Base-by-base conservation (phyloP, 2,113 vertebrate genomes). In the Centrocercus urophasianus region DNA sequence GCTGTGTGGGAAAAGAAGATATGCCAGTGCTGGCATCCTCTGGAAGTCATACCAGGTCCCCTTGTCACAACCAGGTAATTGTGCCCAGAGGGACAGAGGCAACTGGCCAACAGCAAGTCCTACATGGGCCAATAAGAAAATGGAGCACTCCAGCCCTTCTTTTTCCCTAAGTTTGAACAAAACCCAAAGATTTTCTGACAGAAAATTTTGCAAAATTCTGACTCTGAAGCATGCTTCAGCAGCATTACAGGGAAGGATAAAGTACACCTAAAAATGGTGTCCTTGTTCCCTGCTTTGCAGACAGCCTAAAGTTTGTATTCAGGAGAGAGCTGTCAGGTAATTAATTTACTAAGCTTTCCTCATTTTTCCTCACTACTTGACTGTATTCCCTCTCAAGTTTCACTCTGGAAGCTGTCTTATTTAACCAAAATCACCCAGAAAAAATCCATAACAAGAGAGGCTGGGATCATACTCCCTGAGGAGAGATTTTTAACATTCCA, bases 341-440 rank as follows among this genome's bases (percentile, higher is more conserved):
- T 83, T 45, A 48, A 67, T 77, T 88, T 88, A 79, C 88, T 22
- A 43, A 71, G 25, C 14, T 77, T 91, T 71, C 70, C 42, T 11
- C 14, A 7, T 64, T 94, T 88, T 80, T n/a, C 60, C 60, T 91
- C 40, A 22, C 36, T 86, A 15, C 10, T 73, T 83, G 40, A 13
- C 40, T 77, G 6, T 66, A 45, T 66, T 10, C 8, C 8, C 5
- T 30, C 7, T 73, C 48, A 73, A 57, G 69, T 66, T 15, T 71
- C 16, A n/a, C 13, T 65, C 40, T 43, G 85, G 71, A 87, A 84
- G 40, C 4, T 47, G 27, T 25, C 42, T 77, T 57, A 52, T 57
- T 93, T 70, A 60, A 71, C 27, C 11, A 80, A 43, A 56, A 30
- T 60, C 72, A 50, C 30, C 24, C 13, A 60, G 52, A 85, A 91